Base-by-base conservation (phyloP, 2,888 invertebrate species). In the Lutraria lutraria region DNA sequence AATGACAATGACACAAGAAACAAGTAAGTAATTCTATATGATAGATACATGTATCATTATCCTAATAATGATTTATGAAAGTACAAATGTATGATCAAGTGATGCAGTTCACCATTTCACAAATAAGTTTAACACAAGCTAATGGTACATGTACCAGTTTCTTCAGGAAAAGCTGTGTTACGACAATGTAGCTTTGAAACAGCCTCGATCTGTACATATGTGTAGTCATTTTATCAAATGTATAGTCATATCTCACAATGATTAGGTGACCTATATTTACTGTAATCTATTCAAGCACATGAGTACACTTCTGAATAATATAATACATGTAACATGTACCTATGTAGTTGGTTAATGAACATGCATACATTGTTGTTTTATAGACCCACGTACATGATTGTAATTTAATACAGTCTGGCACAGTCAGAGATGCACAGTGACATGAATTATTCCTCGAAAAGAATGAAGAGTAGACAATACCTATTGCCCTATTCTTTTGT, bases 271-370 rank as follows among this genome's bases (percentile, higher is more conserved):
- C 63, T 68, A 68, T 12, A 68, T 68, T 68, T 0, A 68, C n/a
- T 25, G 8, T 68, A 68, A 68, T 68, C 63, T 68, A 68, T 68
- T 68, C 63, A 68, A 25, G 25, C n/a, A 68, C 63, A 68, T 68
- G 63, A 19, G 19, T 60, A 19, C n/a, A 60, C n/a, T n/a, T 60
- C 19, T 60, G 60, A 25, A 12, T 68, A 68, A 25, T 25, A 68
- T 12, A 25, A 25, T 68, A 68, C 25, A 8, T 63, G 21, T n/a
- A n/a, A n/a, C 15, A 60, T 21, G 8, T 60, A 60, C n/a, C 0
- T 60, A n/a, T n/a, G 21, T 60, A 12, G 21, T 21, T 60, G 15
- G 21, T 56, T 21, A 56, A 15, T 63, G 15, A 6, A 63, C 63
- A n/a, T 21, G n/a, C 25, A 63, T n/a, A 63, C 63, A 63, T n/a